These are phyloP conservation scores for Endotricha flammealis DNA, from an alignment of 2,888 invertebrate genomes.

Conservation along the genomic window DNA sequence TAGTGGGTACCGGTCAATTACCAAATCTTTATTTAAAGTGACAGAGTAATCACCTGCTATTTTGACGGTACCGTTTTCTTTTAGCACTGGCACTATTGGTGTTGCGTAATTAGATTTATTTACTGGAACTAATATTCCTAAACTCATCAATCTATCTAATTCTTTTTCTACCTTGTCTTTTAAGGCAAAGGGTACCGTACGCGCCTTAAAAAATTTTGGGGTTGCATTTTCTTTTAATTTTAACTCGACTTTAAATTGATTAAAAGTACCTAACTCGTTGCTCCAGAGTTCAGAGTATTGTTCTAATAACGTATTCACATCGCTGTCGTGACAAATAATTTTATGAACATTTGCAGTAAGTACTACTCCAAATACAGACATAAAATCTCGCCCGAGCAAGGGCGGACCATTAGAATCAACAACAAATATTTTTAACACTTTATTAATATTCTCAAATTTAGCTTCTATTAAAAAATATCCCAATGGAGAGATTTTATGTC, in stretches of 20 bases:
- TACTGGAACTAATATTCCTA: slow-evolving; percentile 25
- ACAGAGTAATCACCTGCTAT: slow-evolving; percentile 18
- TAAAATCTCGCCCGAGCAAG: slow-evolving; percentile 15
- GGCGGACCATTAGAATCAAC: slow-evolving; percentile 22
- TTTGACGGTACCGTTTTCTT: slow-evolving; percentile 17
- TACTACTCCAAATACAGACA: slow-evolving; percentile 15
- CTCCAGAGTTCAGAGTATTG: slow-evolving; percentile 15
- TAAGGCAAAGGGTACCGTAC: slow-evolving; percentile 28
- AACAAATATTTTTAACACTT: slow-evolving; percentile 19
- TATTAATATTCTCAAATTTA: slow-evolving; percentile 10
- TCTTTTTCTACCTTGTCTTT: slow-evolving; percentile 25
- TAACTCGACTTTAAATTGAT: slow-evolving; percentile 17
- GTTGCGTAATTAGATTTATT: slow-evolving; percentile 20
- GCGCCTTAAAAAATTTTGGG: slow-evolving; percentile 24
- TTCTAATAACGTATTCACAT: slow-evolving; percentile 5
- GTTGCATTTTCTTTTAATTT: slow-evolving; percentile 14
- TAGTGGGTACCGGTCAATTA: slow-evolving; percentile 6
- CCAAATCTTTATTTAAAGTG: slow-evolving; percentile 22
- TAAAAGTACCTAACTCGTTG: slow-evolving; percentile 18
- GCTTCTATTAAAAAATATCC: slow-evolving; percentile 14
- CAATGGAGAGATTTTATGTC: too few species aligned
- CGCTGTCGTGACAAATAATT: slow-evolving; percentile 1
- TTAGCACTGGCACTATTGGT: slow-evolving; percentile 22
- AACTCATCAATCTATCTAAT: slow-evolving; percentile 16
- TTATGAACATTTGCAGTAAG: slow-evolving; percentile 9